phyloP scores from a whole-genome alignment of 2,113 vertebrate species.

The Sterrhoptilus dennistouni region DNA sequence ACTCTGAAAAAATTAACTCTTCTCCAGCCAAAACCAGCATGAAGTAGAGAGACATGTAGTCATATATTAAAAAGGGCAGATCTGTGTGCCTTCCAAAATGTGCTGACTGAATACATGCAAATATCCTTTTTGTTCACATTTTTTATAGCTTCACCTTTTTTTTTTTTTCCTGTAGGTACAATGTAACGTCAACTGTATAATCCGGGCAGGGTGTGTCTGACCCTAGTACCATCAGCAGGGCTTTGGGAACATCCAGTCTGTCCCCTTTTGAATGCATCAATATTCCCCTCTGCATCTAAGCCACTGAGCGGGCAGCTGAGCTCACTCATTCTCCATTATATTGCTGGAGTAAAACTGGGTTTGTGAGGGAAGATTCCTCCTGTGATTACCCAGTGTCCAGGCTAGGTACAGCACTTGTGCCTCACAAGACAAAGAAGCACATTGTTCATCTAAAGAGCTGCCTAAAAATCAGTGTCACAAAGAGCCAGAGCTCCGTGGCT shows the following conservation, averaged over 20 bases:
- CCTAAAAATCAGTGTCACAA: background rate
- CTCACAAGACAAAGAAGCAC: background rate
- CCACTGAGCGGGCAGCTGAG: background rate
- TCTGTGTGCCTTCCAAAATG: background rate
- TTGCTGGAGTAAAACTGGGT: background rate
- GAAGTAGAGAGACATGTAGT: background rate
- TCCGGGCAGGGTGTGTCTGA: background rate
- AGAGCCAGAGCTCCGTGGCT: background rate
- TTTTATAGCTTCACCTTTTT: background rate
- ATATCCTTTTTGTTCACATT: background rate
- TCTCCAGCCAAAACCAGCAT: background rate
- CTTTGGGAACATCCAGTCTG: background rate
- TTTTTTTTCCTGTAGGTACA: background rate
- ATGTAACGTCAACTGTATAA: background rate
- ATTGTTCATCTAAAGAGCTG: background rate
- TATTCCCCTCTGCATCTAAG: background rate
- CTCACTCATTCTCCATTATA: background rate
- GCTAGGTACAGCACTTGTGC: background rate
- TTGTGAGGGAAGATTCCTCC: background rate
- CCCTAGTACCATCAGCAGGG: background rate
- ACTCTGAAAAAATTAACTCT: background rate
- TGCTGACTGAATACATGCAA: background rate
- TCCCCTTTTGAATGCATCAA: background rate
- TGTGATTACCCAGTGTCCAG: fast-evolving
- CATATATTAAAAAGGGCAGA: background rate